Conservation (phyloP, 2,113 vertebrate species). For the Ptilonorhynchus violaceus region DNA sequence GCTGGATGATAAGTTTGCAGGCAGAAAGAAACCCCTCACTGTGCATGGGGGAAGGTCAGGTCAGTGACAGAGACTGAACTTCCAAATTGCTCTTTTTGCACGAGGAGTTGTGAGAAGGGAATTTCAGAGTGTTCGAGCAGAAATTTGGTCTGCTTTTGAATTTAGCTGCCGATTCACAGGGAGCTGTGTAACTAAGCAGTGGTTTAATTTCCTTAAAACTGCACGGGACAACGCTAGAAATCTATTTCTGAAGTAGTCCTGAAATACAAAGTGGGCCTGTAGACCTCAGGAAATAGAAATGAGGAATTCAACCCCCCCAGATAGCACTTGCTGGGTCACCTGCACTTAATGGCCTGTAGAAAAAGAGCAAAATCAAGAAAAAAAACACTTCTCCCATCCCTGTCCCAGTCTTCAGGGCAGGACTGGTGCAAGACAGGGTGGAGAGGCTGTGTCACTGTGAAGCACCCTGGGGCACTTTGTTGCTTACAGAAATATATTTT, state of each 20-base stretch:
- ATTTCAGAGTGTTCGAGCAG: background rate
- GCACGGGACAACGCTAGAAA: background rate
- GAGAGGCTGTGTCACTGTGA: background rate
- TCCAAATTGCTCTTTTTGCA: constrained; percentile 32
- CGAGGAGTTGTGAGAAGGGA: constrained; percentile 25
- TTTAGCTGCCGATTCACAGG: background rate
- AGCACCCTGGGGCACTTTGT: background rate
- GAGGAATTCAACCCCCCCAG: background rate
- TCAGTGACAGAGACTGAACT: constrained; percentile 29
- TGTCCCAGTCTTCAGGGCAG: background rate
- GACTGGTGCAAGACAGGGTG: background rate
- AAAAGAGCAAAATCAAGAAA: background rate
- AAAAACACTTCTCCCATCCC: background rate
- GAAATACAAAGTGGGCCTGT: background rate
- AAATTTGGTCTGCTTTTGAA: constrained; percentile 11
- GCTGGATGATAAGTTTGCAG: constrained; percentile 36
- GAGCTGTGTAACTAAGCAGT: background rate
- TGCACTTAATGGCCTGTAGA: background rate
- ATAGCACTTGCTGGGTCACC: background rate
- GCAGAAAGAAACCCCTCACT: background rate
- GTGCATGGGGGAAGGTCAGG: constrained; percentile 23
- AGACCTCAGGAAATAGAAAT: background rate
- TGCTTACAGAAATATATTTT: background rate
- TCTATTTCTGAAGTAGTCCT: background rate
- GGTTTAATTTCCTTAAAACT: background rate